Evolutionary conservation across 2,797 vertebrate genomes (phyloP), one percentile per base, ranked within the genome.

Genomic region (Neosilurus hyrtlii): DNA sequence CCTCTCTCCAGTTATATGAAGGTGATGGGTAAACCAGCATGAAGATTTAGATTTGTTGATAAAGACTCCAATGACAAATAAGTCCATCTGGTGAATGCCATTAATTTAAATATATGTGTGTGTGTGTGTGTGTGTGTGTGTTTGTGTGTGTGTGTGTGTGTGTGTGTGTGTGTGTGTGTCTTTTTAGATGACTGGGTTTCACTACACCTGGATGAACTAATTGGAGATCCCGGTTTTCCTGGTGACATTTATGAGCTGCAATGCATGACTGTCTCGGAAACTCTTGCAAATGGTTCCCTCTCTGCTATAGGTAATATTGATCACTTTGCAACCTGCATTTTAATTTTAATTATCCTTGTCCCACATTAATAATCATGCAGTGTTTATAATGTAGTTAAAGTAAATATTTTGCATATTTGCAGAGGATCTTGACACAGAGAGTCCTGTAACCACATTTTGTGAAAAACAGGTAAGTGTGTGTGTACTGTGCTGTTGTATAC

Each of bases 161-260:
- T 30, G 30, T 15, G 10, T 72, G 10, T 43, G 26, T 68, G 24
- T 43, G n/a, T 30, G 43, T 79, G 15, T 66, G n/a, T 81, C 3
- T 9, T 37, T 82, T 82, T 63, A 87, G 86, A 84, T 80, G 84
- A 66, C 51, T 87, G 86, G 86, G 79, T 57, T 61, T 80, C 82
- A 56, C 51, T 86, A 56, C 86, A 87, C 63, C 49, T 87, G 20
- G 86, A 87, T 84, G 86, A 87, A 61, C 76, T 87, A 20, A 65
- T 87, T 43, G 63, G 24, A 71, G 76, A 57, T 30, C 62, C 77
- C 24, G 82, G 62, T 56, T 86, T 87, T 80, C 80, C 51, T 9
- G 80, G 74, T 52, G 75, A 86, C 37, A 72, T 86, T 57, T 75
- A 73, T 26, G 68, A 80, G 16, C 67, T 87, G 24, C 79, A 83